Conservation (phyloP, 1,140 invertebrate genomes). For the Heliconius melpomene region DNA sequence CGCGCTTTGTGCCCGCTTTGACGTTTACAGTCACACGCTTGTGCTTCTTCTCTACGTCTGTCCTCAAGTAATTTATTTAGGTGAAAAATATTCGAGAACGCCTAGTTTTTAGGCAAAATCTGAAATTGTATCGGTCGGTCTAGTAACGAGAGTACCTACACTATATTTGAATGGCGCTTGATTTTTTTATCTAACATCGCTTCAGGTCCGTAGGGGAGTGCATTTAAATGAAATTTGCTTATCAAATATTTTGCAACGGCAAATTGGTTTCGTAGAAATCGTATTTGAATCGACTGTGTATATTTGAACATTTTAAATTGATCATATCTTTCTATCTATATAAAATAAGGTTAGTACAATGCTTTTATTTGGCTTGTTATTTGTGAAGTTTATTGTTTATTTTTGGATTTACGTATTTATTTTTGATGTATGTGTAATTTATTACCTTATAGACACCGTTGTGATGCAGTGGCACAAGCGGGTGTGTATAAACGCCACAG, state of each 20-base stretch:
- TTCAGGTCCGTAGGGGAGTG: slow-evolving; percentile 27
- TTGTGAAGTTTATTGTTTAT: not conserved
- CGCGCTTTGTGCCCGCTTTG: too few relatives aligned
- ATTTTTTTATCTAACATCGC: slow-evolving; percentile 33
- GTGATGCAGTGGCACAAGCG: too few relatives aligned
- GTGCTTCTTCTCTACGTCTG: too few relatives aligned
- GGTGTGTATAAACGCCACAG: too few relatives aligned
- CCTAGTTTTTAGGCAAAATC: slow-evolving; percentile 18
- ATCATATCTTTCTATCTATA: not conserved
- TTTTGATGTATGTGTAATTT: too few relatives aligned
- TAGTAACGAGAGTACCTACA: slow-evolving; percentile 27
- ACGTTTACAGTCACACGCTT: too few relatives aligned
- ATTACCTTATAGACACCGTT: too few relatives aligned
- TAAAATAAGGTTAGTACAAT: slow-evolving; percentile 1
- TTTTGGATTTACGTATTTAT: not conserved
- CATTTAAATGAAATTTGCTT: slow-evolving; percentile 36
- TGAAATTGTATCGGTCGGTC: slow-evolving; percentile 17
- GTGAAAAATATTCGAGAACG: slow-evolving; percentile 6
- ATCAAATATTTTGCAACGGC: slow-evolving; percentile 33
- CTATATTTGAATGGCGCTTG: slow-evolving; percentile 33
- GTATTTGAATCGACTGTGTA: slow-evolving; percentile 11
- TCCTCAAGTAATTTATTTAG: too few relatives aligned
- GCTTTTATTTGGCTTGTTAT: not conserved
- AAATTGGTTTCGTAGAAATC: slow-evolving; percentile 21
- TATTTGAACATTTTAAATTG: slow-evolving; percentile 10